A percentile compares a stretch with the other conserved stretches of the same genome.
Evolutionary conservation across 2,113 vertebrate species (phyloP).

Genomic region (Steatornis caripensis): DNA sequence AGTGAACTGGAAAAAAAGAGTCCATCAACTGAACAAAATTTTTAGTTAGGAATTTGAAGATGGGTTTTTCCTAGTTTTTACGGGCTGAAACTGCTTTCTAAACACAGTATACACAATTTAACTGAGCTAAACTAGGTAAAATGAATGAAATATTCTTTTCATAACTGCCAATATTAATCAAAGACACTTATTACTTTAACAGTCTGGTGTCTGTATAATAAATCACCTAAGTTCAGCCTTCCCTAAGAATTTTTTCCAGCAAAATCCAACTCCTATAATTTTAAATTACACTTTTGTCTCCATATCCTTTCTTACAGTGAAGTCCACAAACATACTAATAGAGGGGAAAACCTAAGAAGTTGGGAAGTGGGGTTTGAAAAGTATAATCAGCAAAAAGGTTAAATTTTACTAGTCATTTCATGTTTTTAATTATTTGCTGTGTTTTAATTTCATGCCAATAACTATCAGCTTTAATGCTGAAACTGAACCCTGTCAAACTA

Average conservation of each 20-base stretch:
- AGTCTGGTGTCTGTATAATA: not conserved
- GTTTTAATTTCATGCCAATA: not conserved
- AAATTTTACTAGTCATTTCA: not conserved
- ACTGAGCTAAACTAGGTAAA: not conserved
- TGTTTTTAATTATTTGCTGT: not conserved
- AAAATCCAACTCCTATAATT: not conserved
- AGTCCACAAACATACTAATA: rapidly evolving
- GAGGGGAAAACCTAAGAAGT: not conserved
- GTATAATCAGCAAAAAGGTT: not conserved
- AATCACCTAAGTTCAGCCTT: not conserved
- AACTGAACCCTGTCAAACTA: not conserved
- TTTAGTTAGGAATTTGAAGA: not conserved
- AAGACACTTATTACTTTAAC: not conserved
- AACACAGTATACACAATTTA: not conserved
- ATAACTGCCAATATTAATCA: not conserved
- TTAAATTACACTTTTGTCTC: not conserved
- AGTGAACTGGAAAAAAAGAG: not conserved
- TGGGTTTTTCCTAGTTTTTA: not conserved
- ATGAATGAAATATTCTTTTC: not conserved
- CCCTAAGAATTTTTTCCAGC: not conserved
- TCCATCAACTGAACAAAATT: not conserved
- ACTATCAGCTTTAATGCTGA: not conserved
- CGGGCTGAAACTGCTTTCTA: not conserved
- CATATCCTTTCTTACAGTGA: not conserved
- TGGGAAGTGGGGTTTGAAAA: not conserved